Conservation (phyloP, 2,797 vertebrate genomes). For the Pagetopsis macropterus region DNA sequence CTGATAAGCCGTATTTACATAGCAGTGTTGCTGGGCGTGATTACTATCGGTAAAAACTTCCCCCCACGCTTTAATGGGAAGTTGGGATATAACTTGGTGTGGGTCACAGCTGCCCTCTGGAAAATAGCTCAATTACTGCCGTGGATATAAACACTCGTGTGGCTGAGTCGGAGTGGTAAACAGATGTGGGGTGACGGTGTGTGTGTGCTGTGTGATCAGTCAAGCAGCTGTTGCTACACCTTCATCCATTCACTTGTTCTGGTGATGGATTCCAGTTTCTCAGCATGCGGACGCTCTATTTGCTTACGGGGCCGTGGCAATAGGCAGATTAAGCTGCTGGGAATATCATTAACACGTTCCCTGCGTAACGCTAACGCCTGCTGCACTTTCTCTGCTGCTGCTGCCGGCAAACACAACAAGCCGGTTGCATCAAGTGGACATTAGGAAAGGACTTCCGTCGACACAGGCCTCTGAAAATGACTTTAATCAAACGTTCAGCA, state of each 20-base stretch:
- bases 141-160: constrained; percentile 65
- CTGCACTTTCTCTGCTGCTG: constrained; percentile 27
- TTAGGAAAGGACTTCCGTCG: constrained; percentile 33
- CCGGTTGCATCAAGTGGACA: constrained; percentile 46
- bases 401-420: constrained; percentile 48
- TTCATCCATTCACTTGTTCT: constrained; percentile 68
- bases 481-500: background rate
- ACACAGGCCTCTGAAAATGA: constrained; percentile 16
- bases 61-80: constrained; percentile 73
- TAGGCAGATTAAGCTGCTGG: constrained; percentile 65
- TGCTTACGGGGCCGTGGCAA: constrained; percentile 63
- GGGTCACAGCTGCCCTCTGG: constrained; percentile 64
- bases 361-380: constrained; percentile 27
- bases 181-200: constrained; percentile 73
- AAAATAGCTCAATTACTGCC: constrained; percentile 76
- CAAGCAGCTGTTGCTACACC: constrained; percentile 68
- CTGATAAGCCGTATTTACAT: constrained; percentile 81
- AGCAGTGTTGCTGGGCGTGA: constrained; percentile 69
- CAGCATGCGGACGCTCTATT: constrained; percentile 49
- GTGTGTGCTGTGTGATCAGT: constrained; percentile 57
- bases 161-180: constrained; percentile 68
- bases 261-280: constrained; percentile 57
- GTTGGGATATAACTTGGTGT: constrained; percentile 70
- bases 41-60: constrained; percentile 68
- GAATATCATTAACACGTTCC: constrained; percentile 51